Evolutionary conservation across 2,797 vertebrate genomes (phyloP).

Genomic region (Sorex maritimensis): DNA sequence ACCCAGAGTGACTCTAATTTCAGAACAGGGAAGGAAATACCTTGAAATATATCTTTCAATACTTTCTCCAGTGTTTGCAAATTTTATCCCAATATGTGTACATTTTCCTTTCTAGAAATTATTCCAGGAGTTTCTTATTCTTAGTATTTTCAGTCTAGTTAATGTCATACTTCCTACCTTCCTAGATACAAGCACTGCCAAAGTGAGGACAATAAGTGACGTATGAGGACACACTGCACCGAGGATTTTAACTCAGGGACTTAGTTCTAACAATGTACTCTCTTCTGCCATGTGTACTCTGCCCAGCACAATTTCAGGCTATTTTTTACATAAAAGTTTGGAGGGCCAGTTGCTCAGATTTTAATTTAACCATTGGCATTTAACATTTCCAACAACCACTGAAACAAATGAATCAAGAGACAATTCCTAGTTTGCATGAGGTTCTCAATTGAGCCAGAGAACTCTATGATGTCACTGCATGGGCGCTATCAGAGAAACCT

Average conservation of each 20-base stretch:
- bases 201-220: neutral
- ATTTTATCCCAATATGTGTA: neutral
- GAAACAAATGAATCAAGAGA: neutral
- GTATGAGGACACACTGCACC: neutral
- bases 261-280: neutral
- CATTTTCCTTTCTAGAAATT: neutral
- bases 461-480: neutral
- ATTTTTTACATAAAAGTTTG: neutral
- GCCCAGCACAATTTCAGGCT: neutral
- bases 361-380: neutral
- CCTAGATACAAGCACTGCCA: neutral
- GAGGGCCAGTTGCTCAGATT: neutral
- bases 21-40: neutral
- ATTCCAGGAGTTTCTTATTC: neutral
- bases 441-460: neutral
- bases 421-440: neutral
- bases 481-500: neutral
- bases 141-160: neutral
- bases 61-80: neutral
- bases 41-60: neutral
- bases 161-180: neutral
- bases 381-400: constrained; percentile 28
- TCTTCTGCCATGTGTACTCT: neutral
- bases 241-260: neutral
- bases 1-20: constrained; percentile 16